Conservation (phyloP, 2,888 invertebrate genomes). For the Drosophila conformis region DNA sequence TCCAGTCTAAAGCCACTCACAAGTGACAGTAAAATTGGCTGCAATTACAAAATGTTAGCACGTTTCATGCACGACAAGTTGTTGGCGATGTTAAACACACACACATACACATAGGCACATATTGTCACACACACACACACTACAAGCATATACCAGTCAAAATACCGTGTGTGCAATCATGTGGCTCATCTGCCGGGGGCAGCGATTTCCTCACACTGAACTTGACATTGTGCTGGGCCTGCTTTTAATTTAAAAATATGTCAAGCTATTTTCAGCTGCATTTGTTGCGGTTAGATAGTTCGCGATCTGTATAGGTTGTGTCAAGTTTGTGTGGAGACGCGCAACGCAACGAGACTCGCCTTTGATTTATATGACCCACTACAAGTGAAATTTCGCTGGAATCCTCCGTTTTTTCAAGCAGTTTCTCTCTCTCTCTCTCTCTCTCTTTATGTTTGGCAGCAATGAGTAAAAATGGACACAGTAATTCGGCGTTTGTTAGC, state of each 20-base stretch:
- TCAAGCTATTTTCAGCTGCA: slow-evolving; percentile 65
- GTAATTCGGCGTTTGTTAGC: slow-evolving; percentile 82
- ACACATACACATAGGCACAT: background rate
- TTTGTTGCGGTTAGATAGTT: slow-evolving; percentile 30
- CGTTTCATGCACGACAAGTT: slow-evolving; percentile 62
- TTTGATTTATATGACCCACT: slow-evolving; percentile 33
- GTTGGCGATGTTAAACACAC: slow-evolving; percentile 23
- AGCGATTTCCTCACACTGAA: slow-evolving; percentile 70
- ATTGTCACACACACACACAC: slow-evolving; percentile 10
- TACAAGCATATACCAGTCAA: slow-evolving; percentile 7
- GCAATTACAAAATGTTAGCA: slow-evolving; percentile 72
- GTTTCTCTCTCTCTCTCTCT: slow-evolving; percentile 5
- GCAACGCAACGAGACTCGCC: slow-evolving; percentile 11
- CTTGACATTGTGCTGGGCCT: slow-evolving; percentile 78
- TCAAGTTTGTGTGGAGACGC: slow-evolving; percentile 37
- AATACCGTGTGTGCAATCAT: slow-evolving; percentile 21
- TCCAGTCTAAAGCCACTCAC: slow-evolving; percentile 45
- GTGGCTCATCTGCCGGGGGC: slow-evolving; percentile 42
- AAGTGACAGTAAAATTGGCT: slow-evolving; percentile 75
- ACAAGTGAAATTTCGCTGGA: slow-evolving; percentile 35
- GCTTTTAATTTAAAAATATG: slow-evolving; percentile 71
- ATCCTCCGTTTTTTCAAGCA: background rate
- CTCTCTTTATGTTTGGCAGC: slow-evolving; percentile 33
- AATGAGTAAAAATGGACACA: slow-evolving; percentile 84
- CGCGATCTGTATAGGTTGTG: slow-evolving; percentile 48